A percentile compares a stretch with the other conserved stretches of the same genome.
phyloP scores from a whole-genome alignment of 2,888 invertebrate species.

The Papilio protenor region DNA sequence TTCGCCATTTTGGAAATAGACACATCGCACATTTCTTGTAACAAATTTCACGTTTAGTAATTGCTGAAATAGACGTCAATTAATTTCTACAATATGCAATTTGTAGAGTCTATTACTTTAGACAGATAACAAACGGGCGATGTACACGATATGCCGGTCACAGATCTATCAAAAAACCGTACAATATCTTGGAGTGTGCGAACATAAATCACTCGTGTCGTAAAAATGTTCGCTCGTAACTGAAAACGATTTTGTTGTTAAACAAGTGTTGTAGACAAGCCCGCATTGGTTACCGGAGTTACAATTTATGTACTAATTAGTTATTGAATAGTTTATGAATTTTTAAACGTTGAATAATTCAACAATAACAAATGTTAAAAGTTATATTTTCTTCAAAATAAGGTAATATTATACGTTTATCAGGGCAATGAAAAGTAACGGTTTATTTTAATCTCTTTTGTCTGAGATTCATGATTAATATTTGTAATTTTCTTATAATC shows the following conservation, averaged over 20 bases:
- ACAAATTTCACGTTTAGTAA: no score
- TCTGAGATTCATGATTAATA: background rate
- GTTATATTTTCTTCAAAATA: background rate
- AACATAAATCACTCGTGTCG: constrained; percentile 44
- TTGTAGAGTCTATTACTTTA: background rate
- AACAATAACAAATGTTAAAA: no score
- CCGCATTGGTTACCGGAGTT: background rate
- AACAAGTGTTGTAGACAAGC: constrained; percentile 37
- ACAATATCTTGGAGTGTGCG: constrained; percentile 35
- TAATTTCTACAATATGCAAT: background rate
- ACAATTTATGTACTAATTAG: constrained; percentile 4
- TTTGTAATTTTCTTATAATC: constrained; percentile 9
- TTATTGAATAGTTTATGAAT: background rate
- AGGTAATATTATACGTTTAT: no score
- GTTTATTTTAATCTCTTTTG: background rate
- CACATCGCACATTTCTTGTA: no score
- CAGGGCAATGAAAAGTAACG: background rate
- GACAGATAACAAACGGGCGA: background rate
- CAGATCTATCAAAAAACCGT: constrained; percentile 49
- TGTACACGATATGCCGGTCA: background rate
- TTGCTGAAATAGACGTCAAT: no score
- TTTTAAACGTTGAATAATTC: background rate
- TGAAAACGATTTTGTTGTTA: constrained; percentile 44
- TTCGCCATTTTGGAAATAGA: no score
- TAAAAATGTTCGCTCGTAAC: constrained; percentile 44